Evolutionary conservation across 1,140 invertebrate species (phyloP).

Genomic region (Eciton burchellii): DNA sequence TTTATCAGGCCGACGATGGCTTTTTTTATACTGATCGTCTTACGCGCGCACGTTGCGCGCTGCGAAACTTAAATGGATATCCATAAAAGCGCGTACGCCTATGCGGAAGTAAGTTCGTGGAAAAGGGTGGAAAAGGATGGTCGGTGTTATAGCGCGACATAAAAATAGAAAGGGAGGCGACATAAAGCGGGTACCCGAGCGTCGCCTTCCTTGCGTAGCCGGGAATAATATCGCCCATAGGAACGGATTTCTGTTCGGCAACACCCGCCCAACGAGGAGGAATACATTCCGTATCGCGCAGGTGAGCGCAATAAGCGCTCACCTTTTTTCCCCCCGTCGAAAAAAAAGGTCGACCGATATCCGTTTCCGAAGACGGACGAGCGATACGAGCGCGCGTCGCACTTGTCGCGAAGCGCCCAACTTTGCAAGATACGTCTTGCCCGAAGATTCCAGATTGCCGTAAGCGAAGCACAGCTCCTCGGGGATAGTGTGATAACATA

Average conservation of each 20-base stretch:
- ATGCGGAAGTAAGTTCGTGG: slow-evolving; percentile 66
- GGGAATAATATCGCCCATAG: slow-evolving; percentile 44
- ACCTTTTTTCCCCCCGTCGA: not conserved
- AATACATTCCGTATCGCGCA: not conserved
- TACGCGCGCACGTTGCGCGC: slow-evolving; percentile 10
- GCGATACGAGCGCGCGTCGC: slow-evolving; percentile 28
- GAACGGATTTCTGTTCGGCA: slow-evolving; percentile 40
- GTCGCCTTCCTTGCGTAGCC: slow-evolving; percentile 19
- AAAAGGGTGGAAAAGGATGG: slow-evolving; percentile 54
- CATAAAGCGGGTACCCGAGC: slow-evolving; percentile 50
- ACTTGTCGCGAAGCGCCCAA: not conserved
- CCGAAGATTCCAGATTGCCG: slow-evolving; percentile 8
- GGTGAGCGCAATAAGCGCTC: slow-evolving; percentile 32
- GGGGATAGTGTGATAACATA: not conserved
- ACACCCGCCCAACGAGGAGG: not conserved
- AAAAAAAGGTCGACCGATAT: slow-evolving; percentile 25
- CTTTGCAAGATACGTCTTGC: not conserved
- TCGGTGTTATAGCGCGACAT: slow-evolving; percentile 46
- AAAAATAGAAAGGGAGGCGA: slow-evolving; percentile 68
- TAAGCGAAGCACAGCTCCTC: not conserved
- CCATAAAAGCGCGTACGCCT: slow-evolving; percentile 67
- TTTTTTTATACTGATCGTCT: slow-evolving; percentile 50
- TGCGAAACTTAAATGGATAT: slow-evolving; percentile 68
- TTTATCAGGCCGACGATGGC: slow-evolving; percentile 37
- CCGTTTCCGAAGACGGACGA: slow-evolving; percentile 40